A percentile compares a stretch with the other conserved stretches of the same genome.
Evolutionary conservation across 1,140 invertebrate genomes (phyloP).

Genomic region (Proctacanthus coquilletti): DNA sequence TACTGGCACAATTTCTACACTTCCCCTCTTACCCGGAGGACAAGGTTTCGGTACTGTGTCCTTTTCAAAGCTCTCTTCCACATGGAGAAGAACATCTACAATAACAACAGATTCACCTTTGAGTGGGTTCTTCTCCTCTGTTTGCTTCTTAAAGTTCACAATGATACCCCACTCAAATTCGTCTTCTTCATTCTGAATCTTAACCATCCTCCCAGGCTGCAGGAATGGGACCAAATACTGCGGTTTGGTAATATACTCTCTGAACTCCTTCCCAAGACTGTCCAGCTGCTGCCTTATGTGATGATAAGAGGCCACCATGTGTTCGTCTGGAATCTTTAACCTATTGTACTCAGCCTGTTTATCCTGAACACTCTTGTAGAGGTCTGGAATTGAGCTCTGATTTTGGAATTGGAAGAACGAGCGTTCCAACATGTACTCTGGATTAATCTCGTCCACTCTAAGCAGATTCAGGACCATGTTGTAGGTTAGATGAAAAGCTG

Average conservation of each 20-base stretch:
- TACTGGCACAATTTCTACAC: slow-evolving; percentile 82
- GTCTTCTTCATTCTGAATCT: slow-evolving; percentile 71
- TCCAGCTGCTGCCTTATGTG: slow-evolving; percentile 70
- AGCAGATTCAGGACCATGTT: slow-evolving; percentile 98
- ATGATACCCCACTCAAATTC: slow-evolving; percentile 95
- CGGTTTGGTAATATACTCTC: slow-evolving; percentile 66
- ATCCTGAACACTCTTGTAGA: slow-evolving; percentile 60
- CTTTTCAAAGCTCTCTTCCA: slow-evolving; percentile 42
- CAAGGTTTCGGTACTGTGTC: slow-evolving; percentile 49
- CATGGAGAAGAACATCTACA: slow-evolving; percentile 69
- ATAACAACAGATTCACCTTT: slow-evolving; percentile 46
- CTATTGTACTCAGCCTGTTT: slow-evolving; percentile 49
- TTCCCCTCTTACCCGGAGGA: slow-evolving; percentile 46
- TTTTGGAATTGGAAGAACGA: slow-evolving; percentile 99
- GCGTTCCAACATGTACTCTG: slow-evolving; percentile 96
- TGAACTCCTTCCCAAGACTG: slow-evolving; percentile 53
- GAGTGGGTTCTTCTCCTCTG: slow-evolving; percentile 38
- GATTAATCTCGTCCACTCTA: slow-evolving; percentile 97
- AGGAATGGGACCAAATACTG: slow-evolving; percentile 86
- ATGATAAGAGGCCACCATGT: slow-evolving; percentile 69
- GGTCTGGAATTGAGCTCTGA: slow-evolving; percentile 80
- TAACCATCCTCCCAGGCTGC: slow-evolving; percentile 82
- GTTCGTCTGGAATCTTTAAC: slow-evolving; percentile 54
- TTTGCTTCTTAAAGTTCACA: slow-evolving; percentile 77
- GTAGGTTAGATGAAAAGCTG: slow-evolving; percentile 97